Conservation (phyloP, 2,888 invertebrate species). For the Athalia cordata region DNA sequence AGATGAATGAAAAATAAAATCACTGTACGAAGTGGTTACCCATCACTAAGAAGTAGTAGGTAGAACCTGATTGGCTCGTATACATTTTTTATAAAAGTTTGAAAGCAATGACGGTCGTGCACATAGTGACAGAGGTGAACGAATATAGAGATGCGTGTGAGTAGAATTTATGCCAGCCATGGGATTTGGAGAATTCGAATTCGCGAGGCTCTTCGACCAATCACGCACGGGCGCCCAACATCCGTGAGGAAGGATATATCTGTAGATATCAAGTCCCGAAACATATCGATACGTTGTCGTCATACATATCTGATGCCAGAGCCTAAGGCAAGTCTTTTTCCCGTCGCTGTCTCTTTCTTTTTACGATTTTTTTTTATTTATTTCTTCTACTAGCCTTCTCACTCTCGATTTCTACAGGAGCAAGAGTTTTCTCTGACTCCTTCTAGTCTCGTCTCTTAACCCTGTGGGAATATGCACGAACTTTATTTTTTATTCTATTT, state of each 20-base stretch:
- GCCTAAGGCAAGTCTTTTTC: conserved; percentile 31
- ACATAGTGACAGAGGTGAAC: conserved; percentile 37
- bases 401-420: neutral
- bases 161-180: conserved; percentile 47
- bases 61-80: conserved; percentile 11
- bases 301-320: conserved; percentile 60
- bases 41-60: neutral
- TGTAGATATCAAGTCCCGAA: conserved; percentile 58
- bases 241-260: conserved; percentile 58
- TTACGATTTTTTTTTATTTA: conserved; percentile 5
- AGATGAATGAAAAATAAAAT: neutral
- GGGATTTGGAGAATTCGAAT: conserved; percentile 55
- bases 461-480: conserved; percentile 39
- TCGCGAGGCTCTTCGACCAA: conserved; percentile 50
- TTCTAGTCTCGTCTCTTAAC: conserved; percentile 24
- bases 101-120: conserved; percentile 36
- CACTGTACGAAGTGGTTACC: neutral
- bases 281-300: conserved; percentile 65
- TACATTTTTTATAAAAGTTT: conserved; percentile 34
- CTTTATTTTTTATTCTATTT: neutral
- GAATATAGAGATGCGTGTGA: conserved; percentile 15
- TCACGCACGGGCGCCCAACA: conserved; percentile 64
- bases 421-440: conserved; percentile 1
- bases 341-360: neutral
- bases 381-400: neutral